These are phyloP conservation scores for Leptura quadrifasciata DNA, from an alignment of 2,888 invertebrate species.

Conservation along the genomic window DNA sequence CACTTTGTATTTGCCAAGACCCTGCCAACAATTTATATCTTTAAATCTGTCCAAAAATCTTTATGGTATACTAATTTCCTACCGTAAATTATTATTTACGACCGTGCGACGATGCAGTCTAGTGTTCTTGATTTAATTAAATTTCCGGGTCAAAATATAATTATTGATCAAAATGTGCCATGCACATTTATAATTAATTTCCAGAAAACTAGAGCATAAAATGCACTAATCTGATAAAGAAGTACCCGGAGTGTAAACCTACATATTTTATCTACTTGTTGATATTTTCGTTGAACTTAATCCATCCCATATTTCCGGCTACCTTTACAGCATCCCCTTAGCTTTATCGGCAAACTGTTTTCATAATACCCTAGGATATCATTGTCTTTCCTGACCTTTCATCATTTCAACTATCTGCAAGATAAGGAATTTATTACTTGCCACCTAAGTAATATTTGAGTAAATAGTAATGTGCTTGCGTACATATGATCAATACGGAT, in stretches of 20 bases:
- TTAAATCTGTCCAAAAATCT: too few relatives aligned
- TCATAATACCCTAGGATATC: not conserved
- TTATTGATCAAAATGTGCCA: too few relatives aligned
- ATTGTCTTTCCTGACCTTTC: not conserved
- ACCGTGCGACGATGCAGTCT: too few relatives aligned
- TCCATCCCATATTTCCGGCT: slow-evolving; percentile 2
- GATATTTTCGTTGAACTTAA: slow-evolving; percentile 7
- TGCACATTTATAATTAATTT: too few relatives aligned
- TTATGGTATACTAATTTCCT: too few relatives aligned
- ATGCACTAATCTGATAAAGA: not conserved
- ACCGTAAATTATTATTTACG: too few relatives aligned
- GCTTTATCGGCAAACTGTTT: not conserved
- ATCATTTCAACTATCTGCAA: not conserved
- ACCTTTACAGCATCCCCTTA: not conserved
- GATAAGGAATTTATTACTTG: slow-evolving; percentile 31
- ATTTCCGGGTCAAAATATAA: too few relatives aligned
- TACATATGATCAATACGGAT: slow-evolving; percentile 59
- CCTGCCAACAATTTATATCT: too few relatives aligned
- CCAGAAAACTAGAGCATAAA: not conserved
- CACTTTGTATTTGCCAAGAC: too few relatives aligned
- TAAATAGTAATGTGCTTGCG: slow-evolving; percentile 50
- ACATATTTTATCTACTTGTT: not conserved
- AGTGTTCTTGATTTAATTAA: too few relatives aligned
- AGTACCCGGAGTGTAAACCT: not conserved
- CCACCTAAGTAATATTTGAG: slow-evolving; percentile 44